A percentile compares a stretch with the other conserved stretches of the same genome.
These are phyloP conservation scores for Caenorhabditis inopinata DNA, from an alignment of 1,140 invertebrate genomes.

Conservation along the genomic window DNA sequence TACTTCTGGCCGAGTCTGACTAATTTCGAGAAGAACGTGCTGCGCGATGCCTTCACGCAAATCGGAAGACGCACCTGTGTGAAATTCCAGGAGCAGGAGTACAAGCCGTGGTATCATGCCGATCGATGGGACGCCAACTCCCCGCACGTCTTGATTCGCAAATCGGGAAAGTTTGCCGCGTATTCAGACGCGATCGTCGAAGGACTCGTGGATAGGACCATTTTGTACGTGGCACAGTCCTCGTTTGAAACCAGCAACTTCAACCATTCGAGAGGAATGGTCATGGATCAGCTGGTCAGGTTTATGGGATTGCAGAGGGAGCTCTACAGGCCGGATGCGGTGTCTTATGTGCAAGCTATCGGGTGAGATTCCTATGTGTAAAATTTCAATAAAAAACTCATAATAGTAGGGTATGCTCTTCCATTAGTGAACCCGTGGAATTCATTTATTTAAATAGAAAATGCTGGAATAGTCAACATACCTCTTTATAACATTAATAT, in stretches of 20 bases:
- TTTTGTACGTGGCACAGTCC: slow-evolving; percentile 57
- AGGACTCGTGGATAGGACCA: slow-evolving; percentile 55
- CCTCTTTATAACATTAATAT: too few relatives aligned
- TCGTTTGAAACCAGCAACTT: slow-evolving; percentile 52
- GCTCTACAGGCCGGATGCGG: slow-evolving; percentile 57
- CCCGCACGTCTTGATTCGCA: slow-evolving; percentile 63
- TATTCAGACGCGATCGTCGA: slow-evolving; percentile 63
- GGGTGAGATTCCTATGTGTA: neutral
- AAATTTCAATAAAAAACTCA: too few relatives aligned
- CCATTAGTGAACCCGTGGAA: too few relatives aligned
- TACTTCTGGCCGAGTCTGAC: slow-evolving; percentile 59
- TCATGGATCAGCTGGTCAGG: slow-evolving; percentile 61
- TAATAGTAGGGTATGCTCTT: too few relatives aligned
- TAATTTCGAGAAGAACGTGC: slow-evolving; percentile 54
- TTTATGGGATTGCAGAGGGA: slow-evolving; percentile 60
- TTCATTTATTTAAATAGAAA: too few relatives aligned
- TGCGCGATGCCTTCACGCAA: slow-evolving; percentile 58
- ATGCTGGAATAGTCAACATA: too few relatives aligned
- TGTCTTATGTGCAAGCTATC: slow-evolving; percentile 56
- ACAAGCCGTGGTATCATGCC: slow-evolving; percentile 64
- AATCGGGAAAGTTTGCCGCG: slow-evolving; percentile 60
- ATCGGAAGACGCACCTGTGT: slow-evolving; percentile 58
- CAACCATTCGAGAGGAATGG: slow-evolving; percentile 56
- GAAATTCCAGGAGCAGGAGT: slow-evolving; percentile 51
- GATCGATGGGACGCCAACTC: slow-evolving; percentile 58